phyloP scores from a whole-genome alignment of 1,140 invertebrate species.

The Metopolophium dirhodum region DNA sequence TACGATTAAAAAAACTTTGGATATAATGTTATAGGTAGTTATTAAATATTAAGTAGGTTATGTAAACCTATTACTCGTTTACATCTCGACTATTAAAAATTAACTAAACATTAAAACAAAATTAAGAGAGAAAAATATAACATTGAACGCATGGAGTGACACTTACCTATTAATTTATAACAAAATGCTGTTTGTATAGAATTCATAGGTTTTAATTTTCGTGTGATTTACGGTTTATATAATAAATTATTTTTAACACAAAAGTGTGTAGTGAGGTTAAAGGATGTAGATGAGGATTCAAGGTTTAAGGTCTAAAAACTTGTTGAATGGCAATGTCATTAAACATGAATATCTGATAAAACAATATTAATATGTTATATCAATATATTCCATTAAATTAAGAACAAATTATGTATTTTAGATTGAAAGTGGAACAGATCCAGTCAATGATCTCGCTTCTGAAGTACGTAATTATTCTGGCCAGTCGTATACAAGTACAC shows the following conservation, averaged over 20 bases:
- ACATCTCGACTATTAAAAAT: background rate
- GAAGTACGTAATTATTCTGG: conserved; percentile 46
- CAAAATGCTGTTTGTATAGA: background rate
- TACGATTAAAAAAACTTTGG: conserved; percentile 58
- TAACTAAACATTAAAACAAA: background rate
- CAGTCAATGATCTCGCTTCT: conserved; percentile 26
- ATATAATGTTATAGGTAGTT: background rate
- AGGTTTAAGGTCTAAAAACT: background rate
- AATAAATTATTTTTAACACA: background rate
- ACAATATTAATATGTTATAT: background rate
- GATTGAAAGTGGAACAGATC: conserved; percentile 12
- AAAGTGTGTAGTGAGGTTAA: background rate
- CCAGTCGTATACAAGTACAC: conserved; percentile 46
- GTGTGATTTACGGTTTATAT: background rate
- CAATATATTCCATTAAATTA: background rate
- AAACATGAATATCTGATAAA: background rate
- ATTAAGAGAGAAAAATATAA: background rate
- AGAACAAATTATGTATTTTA: conserved; percentile 13
- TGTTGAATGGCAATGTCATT: background rate
- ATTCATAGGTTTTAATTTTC: background rate
- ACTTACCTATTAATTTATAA: background rate
- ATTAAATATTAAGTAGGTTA: background rate
- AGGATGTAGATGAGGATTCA: background rate
- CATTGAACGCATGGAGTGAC: background rate
- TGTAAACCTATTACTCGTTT: background rate